Evolutionary conservation across 2,888 invertebrate species (phyloP).

Genomic region (Sipha maydis): DNA sequence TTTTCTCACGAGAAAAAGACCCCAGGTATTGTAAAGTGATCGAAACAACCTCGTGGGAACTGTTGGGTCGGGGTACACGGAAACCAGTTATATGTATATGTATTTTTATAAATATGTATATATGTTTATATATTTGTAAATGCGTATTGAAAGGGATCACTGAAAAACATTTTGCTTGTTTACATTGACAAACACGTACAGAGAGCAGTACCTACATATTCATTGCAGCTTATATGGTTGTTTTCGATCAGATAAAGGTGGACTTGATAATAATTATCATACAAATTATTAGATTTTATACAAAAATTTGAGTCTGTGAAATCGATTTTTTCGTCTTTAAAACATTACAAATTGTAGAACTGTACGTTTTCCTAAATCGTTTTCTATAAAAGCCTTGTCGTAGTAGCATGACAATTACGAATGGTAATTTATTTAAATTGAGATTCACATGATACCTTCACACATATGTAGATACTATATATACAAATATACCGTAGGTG

Average conservation of each 20-base stretch:
- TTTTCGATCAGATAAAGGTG: slow-evolving; percentile 33
- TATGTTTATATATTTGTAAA: not conserved
- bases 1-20: slow-evolving; percentile 47
- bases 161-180: slow-evolving; percentile 12
- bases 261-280: slow-evolving; percentile 12
- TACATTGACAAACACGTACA: slow-evolving; percentile 2
- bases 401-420: not conserved
- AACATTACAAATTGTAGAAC: not conserved
- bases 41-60: slow-evolving; percentile 57
- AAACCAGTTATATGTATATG: slow-evolving; percentile 47
- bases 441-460: not conserved
- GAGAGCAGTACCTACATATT: not conserved
- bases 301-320: not conserved
- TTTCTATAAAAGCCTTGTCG: not conserved
- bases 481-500: too few relatives aligned
- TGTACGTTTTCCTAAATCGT: not conserved
- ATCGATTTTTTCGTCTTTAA: not conserved
- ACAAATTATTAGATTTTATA: not conserved
- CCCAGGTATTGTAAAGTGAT: slow-evolving; percentile 48
- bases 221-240: not conserved
- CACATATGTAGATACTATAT: not conserved
- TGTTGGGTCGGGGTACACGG: slow-evolving; percentile 18
- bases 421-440: not conserved
- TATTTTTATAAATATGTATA: too few relatives aligned
- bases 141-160: slow-evolving; percentile 48